phyloP scores from a whole-genome alignment of 2,113 vertebrate species.

The Neogale vison region DNA sequence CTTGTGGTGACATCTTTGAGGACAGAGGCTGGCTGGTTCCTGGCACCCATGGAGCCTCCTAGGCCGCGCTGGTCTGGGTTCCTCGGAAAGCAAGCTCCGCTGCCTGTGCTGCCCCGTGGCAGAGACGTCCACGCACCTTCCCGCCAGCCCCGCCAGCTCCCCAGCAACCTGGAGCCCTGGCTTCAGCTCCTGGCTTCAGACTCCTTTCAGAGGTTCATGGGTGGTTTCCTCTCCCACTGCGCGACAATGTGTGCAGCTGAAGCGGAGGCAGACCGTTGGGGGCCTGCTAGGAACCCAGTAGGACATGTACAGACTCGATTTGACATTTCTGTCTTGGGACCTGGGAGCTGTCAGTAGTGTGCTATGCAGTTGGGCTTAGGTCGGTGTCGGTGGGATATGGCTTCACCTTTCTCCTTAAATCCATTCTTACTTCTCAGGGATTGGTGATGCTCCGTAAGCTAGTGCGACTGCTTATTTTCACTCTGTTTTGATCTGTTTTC shows the following conservation, averaged over 20 bases:
- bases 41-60: background rate
- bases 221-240: background rate
- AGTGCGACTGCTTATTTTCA: background rate
- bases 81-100: background rate
- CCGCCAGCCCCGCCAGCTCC: fast-evolving
- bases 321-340: background rate
- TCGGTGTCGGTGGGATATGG: fast-evolving
- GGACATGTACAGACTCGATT: fast-evolving
- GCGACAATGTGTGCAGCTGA: background rate
- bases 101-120: fast-evolving
- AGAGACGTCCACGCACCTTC: too few relatives aligned
- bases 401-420: background rate
- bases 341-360: fast-evolving
- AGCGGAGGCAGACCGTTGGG: background rate
- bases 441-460: background rate
- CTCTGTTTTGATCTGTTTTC: slow-evolving; percentile 62
- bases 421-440: background rate
- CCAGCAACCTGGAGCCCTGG: too few relatives aligned
- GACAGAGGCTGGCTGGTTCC: background rate
- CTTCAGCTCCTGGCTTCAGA: fast-evolving
- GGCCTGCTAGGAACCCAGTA: background rate
- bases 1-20: background rate
- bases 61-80: background rate
- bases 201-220: background rate
- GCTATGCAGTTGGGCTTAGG: fast-evolving